A percentile compares a stretch with the other conserved stretches of the same genome.
These are phyloP conservation scores for Notarius quadriscutis DNA, from an alignment of 2,113 vertebrate genomes.

Conservation along the genomic window DNA sequence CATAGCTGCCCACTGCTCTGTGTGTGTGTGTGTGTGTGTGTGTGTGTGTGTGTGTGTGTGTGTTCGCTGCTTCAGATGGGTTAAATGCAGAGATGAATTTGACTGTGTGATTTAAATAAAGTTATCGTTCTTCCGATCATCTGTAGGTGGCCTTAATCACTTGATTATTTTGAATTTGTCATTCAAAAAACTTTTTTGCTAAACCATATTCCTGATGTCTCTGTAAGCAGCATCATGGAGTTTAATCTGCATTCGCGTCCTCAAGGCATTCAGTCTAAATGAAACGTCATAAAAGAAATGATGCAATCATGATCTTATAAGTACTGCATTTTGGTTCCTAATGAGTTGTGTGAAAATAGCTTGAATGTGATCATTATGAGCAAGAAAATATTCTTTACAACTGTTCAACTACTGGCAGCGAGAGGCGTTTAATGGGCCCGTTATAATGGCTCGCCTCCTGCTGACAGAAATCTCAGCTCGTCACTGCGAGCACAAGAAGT, in stretches of 20 bases:
- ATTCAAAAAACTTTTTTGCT: not conserved
- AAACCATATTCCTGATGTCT: not conserved
- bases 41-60: too few species aligned
- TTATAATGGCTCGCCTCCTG: conserved; percentile 5
- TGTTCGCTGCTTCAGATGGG: too few species aligned
- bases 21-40: too few species aligned
- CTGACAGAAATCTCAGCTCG: conserved; percentile 2
- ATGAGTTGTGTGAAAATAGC: conserved; percentile 9
- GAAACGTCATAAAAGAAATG: not conserved
- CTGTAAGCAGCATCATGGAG: too few species aligned
- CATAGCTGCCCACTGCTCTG: too few species aligned
- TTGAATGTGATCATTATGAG: conserved; percentile 19
- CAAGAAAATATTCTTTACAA: conserved; percentile 10
- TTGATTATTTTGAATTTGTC: not conserved
- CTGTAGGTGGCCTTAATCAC: not conserved
- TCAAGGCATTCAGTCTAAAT: not conserved
- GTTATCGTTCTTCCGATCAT: not conserved
- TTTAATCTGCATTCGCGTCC: not conserved
- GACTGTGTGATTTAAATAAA: too few species aligned
- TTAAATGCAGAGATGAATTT: too few species aligned
- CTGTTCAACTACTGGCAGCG: not conserved
- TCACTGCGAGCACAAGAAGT: not conserved
- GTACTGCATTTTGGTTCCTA: not conserved
- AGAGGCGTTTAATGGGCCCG: conserved; percentile 9
- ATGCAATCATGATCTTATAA: not conserved